Percentiles rank a stretch among this genome's conserved stretches.
Evolutionary conservation across 53 echinoderm and acorn worm species (phyloP).

Genomic region (Holothuria scabra): DNA sequence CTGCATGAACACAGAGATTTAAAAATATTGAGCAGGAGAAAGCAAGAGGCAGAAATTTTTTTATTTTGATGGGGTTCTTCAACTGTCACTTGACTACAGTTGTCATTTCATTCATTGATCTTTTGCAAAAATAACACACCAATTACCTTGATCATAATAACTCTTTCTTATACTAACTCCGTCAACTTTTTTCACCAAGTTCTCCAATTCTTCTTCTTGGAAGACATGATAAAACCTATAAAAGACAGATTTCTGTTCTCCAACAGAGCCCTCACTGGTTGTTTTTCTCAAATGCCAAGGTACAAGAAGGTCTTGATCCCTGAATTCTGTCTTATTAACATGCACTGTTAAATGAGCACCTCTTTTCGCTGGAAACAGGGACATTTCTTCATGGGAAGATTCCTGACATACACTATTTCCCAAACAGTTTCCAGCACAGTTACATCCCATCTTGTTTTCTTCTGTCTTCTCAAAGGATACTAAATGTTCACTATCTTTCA

Average conservation of each 20-base stretch:
- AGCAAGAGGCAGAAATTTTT: no score
- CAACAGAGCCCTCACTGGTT: slow-evolving; percentile 10
- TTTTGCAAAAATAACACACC: slow-evolving; percentile 83
- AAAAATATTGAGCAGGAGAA: no score
- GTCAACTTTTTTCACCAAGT: slow-evolving; percentile 48
- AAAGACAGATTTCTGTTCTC: slow-evolving; percentile 58
- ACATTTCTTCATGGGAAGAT: no score
- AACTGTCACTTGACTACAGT: no score
- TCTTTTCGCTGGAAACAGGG: no score
- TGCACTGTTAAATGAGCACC: slow-evolving; percentile 58
- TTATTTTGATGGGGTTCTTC: no score
- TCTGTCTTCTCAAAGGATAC: background rate
- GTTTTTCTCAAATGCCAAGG: slow-evolving; percentile 87
- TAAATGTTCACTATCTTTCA: background rate
- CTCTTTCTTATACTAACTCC: slow-evolving; percentile 58
- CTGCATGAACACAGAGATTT: no score
- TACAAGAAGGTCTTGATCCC: slow-evolving; percentile 87
- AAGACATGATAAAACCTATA: slow-evolving; percentile 97
- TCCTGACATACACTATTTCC: no score
- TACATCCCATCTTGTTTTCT: background rate
- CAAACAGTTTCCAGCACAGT: background rate
- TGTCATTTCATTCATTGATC: background rate
- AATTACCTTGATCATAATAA: slow-evolving; percentile 96
- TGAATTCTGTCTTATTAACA: slow-evolving; percentile 88
- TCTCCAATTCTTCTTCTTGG: slow-evolving; percentile 86